Evolutionary conservation across 2,113 vertebrate species (phyloP).

Genomic region (Gopherus evgoodei): DNA sequence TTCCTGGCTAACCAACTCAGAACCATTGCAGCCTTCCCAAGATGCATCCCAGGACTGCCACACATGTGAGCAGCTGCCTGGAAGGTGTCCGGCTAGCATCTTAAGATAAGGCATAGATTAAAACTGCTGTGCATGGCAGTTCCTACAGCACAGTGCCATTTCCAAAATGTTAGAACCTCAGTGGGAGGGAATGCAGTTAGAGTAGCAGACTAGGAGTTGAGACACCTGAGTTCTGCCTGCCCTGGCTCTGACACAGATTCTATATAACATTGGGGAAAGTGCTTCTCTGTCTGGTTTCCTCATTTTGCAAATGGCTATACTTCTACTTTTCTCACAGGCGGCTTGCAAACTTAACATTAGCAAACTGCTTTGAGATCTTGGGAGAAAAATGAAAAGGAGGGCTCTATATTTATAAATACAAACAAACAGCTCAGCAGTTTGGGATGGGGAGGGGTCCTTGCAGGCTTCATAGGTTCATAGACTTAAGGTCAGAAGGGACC

Average conservation of each 20-base stretch:
- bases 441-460: not conserved
- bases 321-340: not conserved
- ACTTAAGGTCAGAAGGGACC: too few relatives aligned
- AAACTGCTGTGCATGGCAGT: not conserved
- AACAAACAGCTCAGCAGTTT: not conserved
- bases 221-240: not conserved
- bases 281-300: not conserved
- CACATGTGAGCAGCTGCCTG: not conserved
- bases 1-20: not conserved
- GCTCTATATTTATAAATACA: not conserved
- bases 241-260: not conserved
- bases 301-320: not conserved
- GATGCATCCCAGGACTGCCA: not conserved
- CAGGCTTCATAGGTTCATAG: not conserved
- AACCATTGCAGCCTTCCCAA: not conserved
- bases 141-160: not conserved
- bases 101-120: not conserved
- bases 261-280: not conserved
- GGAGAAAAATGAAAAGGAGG: not conserved
- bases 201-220: not conserved
- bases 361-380: not conserved
- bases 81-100: not conserved
- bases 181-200: not conserved
- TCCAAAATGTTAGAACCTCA: not conserved
- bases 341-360: not conserved